Percentiles rank a stretch among this genome's conserved stretches.
Conservation (phyloP, 2,797 vertebrate species). For the Rhincodon typus region DNA sequence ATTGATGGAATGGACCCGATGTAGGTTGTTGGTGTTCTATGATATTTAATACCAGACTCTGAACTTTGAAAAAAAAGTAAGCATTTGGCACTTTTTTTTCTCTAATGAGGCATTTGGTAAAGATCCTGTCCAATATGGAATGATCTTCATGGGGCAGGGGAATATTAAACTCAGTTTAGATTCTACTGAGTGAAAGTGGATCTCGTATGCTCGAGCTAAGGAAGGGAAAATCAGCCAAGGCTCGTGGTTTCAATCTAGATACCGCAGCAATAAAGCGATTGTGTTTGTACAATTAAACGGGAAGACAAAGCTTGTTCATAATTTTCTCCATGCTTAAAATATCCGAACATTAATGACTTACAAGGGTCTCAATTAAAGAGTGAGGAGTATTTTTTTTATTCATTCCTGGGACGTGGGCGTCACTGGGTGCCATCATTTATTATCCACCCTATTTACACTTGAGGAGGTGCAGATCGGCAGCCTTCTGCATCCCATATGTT, state of each 20-base stretch:
- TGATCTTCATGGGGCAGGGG: neutral
- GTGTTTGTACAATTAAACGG: neutral
- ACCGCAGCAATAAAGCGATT: neutral
- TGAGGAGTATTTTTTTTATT: neutral
- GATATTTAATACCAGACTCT: neutral
- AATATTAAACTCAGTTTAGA: neutral
- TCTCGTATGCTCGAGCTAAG: neutral
- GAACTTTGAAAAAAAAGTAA: too few species aligned
- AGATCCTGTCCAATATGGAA: neutral
- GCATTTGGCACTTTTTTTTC: neutral
- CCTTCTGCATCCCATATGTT: too few species aligned
- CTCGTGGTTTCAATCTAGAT: neutral
- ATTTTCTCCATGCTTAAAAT: neutral
- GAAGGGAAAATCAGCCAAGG: neutral
- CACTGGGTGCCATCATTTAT: too few species aligned
- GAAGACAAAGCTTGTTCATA: neutral
- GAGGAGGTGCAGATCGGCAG: too few species aligned
- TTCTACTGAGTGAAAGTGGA: neutral
- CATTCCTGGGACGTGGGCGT: too few species aligned
- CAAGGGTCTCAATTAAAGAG: neutral
- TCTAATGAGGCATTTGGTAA: neutral
- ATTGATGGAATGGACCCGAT: neutral
- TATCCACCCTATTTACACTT: too few species aligned
- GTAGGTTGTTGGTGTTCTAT: neutral
- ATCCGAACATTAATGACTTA: neutral